Base-by-base conservation (phyloP, 2,113 vertebrate genomes). In the Amphiprion percula region DNA sequence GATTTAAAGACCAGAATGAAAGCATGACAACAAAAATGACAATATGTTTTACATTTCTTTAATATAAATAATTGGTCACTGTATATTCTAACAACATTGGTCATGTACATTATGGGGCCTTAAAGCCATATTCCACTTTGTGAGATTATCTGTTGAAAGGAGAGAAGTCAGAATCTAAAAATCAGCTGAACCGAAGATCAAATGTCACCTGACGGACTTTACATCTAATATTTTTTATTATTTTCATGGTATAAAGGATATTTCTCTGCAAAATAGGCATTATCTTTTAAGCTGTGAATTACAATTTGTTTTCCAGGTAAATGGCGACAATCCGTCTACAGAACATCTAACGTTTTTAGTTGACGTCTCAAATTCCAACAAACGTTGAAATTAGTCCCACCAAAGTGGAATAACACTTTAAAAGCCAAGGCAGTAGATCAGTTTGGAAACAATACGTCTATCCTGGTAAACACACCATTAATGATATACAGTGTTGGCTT, bases 371-470 rank as follows among this genome's bases (percentile, higher is more conserved):
- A 54, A 65, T 64, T 54, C 37, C 19, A 24, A 67, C 14, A 68
- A 21, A 77, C 41, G 15, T 39, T 4, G 46, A 56, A 54, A 24
- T 68, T 16, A 41, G 46, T 24, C 41, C 10, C 3, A 2, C 41
- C 23, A 39, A 55, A 80, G 64, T 77, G 63, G 15, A 67, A 70
- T 67, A 74, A 76, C 24, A 17, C 71, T 88, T 80, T 54, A 60
- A 44, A 78, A 65, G 77, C 72, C 80, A 80, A 87, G 90, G 78
- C 82, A 86, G 71, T 72, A 61, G 53, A 65, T 83, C 80, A 16
- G 8, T 70, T 41, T 52, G 52, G 67, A 82, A 30, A 63, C 49
- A 62, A 67, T 9, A 33, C 4, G 5, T 68, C n/a, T 68, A 62
- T 75, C 50, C 56, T 67, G 44, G 23, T 71, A 26, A 41, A 60